Conservation (phyloP, 2,888 invertebrate species). For the Mythimna lalbum region DNA sequence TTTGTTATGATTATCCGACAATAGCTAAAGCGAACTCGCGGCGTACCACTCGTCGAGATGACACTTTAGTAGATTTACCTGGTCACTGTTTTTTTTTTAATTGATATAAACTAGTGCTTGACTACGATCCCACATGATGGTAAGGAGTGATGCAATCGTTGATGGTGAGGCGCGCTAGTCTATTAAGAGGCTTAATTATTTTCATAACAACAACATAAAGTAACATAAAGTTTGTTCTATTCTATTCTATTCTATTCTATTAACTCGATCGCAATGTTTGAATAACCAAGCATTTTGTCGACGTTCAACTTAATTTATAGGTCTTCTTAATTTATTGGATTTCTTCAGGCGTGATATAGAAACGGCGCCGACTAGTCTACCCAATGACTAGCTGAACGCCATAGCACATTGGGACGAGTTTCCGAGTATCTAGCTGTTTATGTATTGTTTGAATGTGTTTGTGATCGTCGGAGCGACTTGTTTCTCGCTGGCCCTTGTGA, state of each 20-base stretch:
- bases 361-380: not conserved
- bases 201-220: too few species aligned
- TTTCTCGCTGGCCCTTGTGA: slow-evolving; percentile 1
- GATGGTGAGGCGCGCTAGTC: too few species aligned
- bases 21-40: not conserved
- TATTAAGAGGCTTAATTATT: too few species aligned
- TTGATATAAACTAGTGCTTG: too few species aligned
- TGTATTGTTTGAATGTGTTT: not conserved
- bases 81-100: too few species aligned
- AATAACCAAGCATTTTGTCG: not conserved
- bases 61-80: not conserved
- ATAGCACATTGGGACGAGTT: not conserved
- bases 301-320: not conserved
- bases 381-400: not conserved
- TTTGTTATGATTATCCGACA: not conserved
- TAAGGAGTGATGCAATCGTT: too few species aligned
- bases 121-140: too few species aligned
- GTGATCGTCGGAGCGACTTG: slow-evolving; percentile 5
- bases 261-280: not conserved
- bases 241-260: too few species aligned
- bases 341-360: not conserved
- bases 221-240: too few species aligned
- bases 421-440: not conserved
- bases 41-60: not conserved
- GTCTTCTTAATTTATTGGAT: too few species aligned